Base-by-base conservation (phyloP, 2,888 invertebrate species). In the Dicyrtoma fusca region DNA sequence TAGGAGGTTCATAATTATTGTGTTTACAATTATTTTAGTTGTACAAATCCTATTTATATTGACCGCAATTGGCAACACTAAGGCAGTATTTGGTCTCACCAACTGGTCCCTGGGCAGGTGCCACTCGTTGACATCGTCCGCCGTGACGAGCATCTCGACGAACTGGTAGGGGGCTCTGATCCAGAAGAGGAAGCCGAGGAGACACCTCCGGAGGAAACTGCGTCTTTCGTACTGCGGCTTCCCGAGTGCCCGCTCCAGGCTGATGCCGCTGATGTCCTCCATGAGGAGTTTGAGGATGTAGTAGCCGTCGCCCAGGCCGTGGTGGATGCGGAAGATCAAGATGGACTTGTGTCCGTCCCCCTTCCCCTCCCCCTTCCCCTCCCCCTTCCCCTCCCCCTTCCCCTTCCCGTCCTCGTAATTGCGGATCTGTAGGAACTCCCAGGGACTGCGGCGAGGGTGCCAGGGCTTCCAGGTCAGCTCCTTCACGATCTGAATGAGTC, bases 391-490 rank as follows among this genome's bases (percentile, higher is more conserved):
- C 1, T 11, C 44, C n/a, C 34, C 44, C 17, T 62, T 44, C 17
- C 47, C 19, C 13, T 55, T 61, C 26, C 53, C 42, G 14, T 49
- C 21, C 19, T 45, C n/a, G 53, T 75, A 75, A 47, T 75, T 74
- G 57, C 44, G 68, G 23, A 75, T 75, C 8, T 61, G 61, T 17
- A 61, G 19, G 42, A 61, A 61, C 42, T 61, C 61, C 75, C 75
- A 75, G 0, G 75, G 75, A 55, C 75, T 75, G 13, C 71, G 34
- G 2, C 49, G 49, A 0, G 59, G 53, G 13, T 65, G 6, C 75
- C 75, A 75, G 17, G 74, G 66, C 23, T 69, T 70, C 75, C 75
- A 75, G 11, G 74, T 74, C 13, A 75, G 45, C 14, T 75, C 71
- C 49, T 75, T 74, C 3, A 74, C 59, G 11, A 75, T 70, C 44